Evolutionary conservation across 2,113 vertebrate species (phyloP), one percentile per base, ranked within the genome.

Genomic region (Athene noctua): DNA sequence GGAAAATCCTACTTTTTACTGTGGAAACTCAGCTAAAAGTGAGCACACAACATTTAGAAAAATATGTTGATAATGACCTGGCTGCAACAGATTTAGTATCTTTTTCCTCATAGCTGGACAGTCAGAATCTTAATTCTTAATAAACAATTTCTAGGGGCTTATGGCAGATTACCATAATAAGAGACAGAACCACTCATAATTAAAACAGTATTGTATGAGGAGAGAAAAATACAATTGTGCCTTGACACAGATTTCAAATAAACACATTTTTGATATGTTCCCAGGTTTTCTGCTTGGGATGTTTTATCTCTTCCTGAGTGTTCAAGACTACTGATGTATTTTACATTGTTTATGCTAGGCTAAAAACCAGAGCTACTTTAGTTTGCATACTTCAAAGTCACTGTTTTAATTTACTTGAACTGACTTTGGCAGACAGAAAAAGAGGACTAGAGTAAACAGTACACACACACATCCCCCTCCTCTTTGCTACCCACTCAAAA

Each of bases 301-400:
- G n/a, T 80, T 92, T 92, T 96, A 92, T 90, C 75, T 95, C 78
- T 90, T 87, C 73, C 72, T 80, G 75, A 96, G 23, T 29, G n/a
- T 63, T 91, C 57, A 63, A 78, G 47, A 84, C 32, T 91, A 79
- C n/a, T 81, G 34, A 88, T 92, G 26, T 88, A 84, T 95, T 95
- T 92, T 72, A 65, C 38, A 75, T 63, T 94, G 82, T 96, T 96
- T 94, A 82, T 81, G 9, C 23, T 70, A 67, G 72, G 34, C 47
- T 88, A 42, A 84, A 90, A 93, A 62, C 0, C 34, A 55, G 62
- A 68, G 36, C 52, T 92, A 52, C 61, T 84, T 90, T 42, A 78
- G 70, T 90, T 93, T 89, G 81, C 67, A 83, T 90, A 90, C 46
- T 94, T 94, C 55, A 92, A 90, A 96, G 88, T 72, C 49, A 86